Percentiles rank a stretch among this genome's conserved stretches.
These are phyloP conservation scores for Microctonus hyperodae DNA, from an alignment of 2,888 invertebrate species.

Conservation along the genomic window DNA sequence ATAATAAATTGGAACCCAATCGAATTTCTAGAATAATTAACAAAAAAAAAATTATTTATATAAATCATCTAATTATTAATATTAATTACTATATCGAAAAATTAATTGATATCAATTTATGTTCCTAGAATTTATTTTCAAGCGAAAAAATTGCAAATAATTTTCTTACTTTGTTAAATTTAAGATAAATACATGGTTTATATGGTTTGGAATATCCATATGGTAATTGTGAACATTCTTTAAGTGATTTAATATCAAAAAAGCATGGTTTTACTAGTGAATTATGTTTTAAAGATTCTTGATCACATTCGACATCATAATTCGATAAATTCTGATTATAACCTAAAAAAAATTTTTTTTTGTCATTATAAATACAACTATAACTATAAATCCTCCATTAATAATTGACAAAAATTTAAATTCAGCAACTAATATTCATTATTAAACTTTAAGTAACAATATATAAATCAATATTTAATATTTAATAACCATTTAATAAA, in stretches of 20 bases:
- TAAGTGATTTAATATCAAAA: slow-evolving; percentile 47
- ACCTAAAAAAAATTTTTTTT: no score
- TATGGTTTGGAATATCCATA: slow-evolving; percentile 48
- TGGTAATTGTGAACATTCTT: slow-evolving; percentile 48
- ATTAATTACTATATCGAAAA: no score
- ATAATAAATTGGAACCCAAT: slow-evolving; percentile 53
- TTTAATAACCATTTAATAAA: slow-evolving; percentile 46
- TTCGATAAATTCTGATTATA: slow-evolving; percentile 41
- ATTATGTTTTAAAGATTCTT: not conserved
- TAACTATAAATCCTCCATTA: no score
- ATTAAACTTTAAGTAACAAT: no score
- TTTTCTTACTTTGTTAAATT: slow-evolving; percentile 51
- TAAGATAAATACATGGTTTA: slow-evolving; percentile 51
- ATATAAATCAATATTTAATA: no score
- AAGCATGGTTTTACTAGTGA: slow-evolving; percentile 45
- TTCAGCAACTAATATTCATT: no score
- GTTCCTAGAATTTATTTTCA: not conserved
- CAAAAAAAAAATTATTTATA: no score
- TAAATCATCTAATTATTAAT: no score
- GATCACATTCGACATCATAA: slow-evolving; percentile 43
- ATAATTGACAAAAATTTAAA: no score
- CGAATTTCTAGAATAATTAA: slow-evolving; percentile 52
- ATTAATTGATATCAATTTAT: not conserved
- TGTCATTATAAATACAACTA: no score
- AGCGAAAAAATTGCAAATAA: no score